Percentiles rank a stretch among this genome's conserved stretches.
phyloP scores from a whole-genome alignment of 2,888 invertebrate species.

The Teinopalpus imperialis region DNA sequence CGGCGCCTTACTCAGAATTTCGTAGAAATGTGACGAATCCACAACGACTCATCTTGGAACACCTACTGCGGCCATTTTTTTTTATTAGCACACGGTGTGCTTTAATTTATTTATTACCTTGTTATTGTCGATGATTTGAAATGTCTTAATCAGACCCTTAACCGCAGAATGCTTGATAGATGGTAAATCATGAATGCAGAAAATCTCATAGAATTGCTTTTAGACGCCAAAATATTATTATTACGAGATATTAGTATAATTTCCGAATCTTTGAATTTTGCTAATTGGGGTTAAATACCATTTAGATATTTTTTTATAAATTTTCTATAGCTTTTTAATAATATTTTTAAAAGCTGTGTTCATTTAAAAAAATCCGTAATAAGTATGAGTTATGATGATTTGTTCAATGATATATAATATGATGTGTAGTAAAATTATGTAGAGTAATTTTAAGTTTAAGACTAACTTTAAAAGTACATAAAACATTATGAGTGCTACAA shows the following conservation, averaged over 20 bases:
- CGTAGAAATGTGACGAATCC: slow-evolving; percentile 19
- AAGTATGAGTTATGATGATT: too few relatives aligned
- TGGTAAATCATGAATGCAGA: slow-evolving; percentile 1
- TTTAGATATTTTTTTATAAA: too few relatives aligned
- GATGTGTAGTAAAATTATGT: neutral
- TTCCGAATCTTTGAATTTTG: too few relatives aligned
- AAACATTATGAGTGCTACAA: slow-evolving; percentile 28
- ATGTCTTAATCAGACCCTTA: slow-evolving; percentile 21
- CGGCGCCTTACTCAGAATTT: too few relatives aligned
- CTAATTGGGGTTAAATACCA: slow-evolving; percentile 8
- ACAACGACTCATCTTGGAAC: slow-evolving; percentile 19
- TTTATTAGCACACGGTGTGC: slow-evolving; percentile 23
- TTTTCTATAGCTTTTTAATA: too few relatives aligned
- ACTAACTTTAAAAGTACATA: slow-evolving; percentile 16
- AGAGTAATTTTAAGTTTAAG: slow-evolving; percentile 17
- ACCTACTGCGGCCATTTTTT: slow-evolving; percentile 21
- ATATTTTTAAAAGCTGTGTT: too few relatives aligned
- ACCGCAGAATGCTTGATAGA: slow-evolving; percentile 15
- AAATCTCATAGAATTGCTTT: neutral
- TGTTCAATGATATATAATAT: too few relatives aligned
- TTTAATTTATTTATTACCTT: slow-evolving; percentile 16
- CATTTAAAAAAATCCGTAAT: too few relatives aligned
- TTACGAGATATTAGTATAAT: slow-evolving; percentile 12
- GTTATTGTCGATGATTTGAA: slow-evolving; percentile 17
- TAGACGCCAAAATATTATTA: slow-evolving; percentile 16